phyloP scores from a whole-genome alignment of 2,797 vertebrate species.

The Tapirus indicus region DNA sequence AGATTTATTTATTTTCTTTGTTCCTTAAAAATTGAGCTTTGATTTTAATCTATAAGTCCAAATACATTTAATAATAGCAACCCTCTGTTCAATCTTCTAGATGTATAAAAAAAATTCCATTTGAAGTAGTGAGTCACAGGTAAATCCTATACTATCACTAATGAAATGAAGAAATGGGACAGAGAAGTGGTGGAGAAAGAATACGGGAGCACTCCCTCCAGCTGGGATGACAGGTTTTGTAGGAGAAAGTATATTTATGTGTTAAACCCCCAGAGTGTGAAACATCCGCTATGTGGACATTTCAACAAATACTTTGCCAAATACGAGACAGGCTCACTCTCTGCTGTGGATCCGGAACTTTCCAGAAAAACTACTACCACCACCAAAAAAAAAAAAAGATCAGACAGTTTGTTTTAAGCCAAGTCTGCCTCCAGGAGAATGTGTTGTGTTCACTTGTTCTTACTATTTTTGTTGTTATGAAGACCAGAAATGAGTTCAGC shows the following conservation, averaged over 20 bases:
- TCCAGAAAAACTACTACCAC: constrained; percentile 56
- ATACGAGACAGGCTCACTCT: constrained; percentile 79
- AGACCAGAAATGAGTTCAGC: constrained; percentile 90
- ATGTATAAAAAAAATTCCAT: constrained; percentile 22
- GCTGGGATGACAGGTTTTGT: not conserved
- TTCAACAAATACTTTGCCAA: constrained; percentile 72
- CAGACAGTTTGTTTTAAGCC: constrained; percentile 91
- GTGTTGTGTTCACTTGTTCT: constrained; percentile 87
- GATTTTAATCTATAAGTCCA: constrained; percentile 69
- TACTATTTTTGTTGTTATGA: constrained; percentile 76
- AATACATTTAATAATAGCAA: constrained; percentile 50
- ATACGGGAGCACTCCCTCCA: not conserved
- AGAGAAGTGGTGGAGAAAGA: not conserved
- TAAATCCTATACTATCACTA: constrained; percentile 43
- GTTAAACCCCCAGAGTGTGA: constrained; percentile 67
- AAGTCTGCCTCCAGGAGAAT: constrained; percentile 94
- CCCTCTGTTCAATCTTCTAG: constrained; percentile 62
- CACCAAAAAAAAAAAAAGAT: constrained; percentile 57
- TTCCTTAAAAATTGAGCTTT: constrained; percentile 70
- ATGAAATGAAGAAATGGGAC: constrained; percentile 17
- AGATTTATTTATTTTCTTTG: constrained; percentile 21
- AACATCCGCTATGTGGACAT: constrained; percentile 44
- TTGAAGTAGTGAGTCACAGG: constrained; percentile 64
- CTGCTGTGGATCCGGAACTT: constrained; percentile 81
- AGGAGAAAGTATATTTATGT: constrained; percentile 68